Conservation (phyloP, 2,797 vertebrate genomes). For the Salarias fasciatus region DNA sequence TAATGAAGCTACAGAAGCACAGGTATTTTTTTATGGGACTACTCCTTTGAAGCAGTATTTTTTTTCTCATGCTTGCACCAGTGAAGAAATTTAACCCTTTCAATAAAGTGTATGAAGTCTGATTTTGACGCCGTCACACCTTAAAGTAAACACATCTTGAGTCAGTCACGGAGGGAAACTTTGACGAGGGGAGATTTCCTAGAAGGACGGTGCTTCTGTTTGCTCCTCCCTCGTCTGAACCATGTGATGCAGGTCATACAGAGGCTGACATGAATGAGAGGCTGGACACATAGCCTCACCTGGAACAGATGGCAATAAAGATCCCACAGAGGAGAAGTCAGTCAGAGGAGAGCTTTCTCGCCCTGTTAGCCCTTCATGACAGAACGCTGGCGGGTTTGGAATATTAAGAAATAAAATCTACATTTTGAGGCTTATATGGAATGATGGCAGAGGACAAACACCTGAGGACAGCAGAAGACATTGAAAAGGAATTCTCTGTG, state of each 20-base stretch:
- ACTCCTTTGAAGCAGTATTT: too few species aligned
- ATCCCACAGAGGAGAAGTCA: slow-evolving; percentile 10
- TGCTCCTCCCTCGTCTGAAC: slow-evolving; percentile 60
- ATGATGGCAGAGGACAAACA: slow-evolving; percentile 28
- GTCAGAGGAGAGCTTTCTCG: too few species aligned
- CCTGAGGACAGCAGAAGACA: slow-evolving; percentile 35
- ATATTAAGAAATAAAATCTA: too few species aligned
- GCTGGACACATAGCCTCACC: slow-evolving; percentile 31
- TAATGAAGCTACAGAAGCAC: slow-evolving; percentile 10
- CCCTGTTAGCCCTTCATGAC: too few species aligned
- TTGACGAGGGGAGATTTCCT: slow-evolving; percentile 29
- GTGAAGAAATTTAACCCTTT: too few species aligned
- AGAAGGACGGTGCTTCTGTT: slow-evolving; percentile 18
- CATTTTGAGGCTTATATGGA: neutral
- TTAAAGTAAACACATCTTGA: too few species aligned
- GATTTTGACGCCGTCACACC: slow-evolving; percentile 3
- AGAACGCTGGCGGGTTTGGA: neutral
- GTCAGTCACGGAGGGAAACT: neutral
- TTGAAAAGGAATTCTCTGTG: slow-evolving; percentile 11
- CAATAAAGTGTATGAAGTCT: neutral
- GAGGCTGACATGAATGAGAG: slow-evolving; percentile 25
- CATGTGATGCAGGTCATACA: slow-evolving; percentile 68
- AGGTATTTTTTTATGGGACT: neutral
- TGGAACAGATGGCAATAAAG: slow-evolving; percentile 19
- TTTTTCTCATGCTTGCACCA: too few species aligned